Base-by-base conservation (phyloP, 2,113 vertebrate species). In the Urocynchramus pylzowi region DNA sequence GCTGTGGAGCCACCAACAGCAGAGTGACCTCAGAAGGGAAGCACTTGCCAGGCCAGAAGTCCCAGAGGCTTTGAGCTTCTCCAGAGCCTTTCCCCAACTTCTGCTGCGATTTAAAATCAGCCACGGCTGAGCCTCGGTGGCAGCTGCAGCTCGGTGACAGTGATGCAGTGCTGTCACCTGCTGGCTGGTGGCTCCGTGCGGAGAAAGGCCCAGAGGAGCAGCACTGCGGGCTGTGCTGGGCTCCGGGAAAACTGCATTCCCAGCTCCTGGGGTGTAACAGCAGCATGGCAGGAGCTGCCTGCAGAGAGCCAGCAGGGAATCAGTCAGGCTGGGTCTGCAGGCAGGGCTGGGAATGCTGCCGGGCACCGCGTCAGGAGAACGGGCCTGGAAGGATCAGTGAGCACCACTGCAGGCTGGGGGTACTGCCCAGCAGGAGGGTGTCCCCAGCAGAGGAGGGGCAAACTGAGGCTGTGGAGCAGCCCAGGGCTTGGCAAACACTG, bases 151-250 rank as follows among this genome's bases (percentile, higher is more conserved):
- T 69, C 68, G 6, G 57, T 11, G 75, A 71, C 2, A 1, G 45
- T 3, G 90, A 94, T 85, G 65, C 64, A 52, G 91, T 97, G 96
- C 98, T 95, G 97, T 96, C 98, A 88, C 94, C 98, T 98, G 96
- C 92, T 57, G 13, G n/a, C 41, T 31, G 77, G 21, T 15, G 31
- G 81, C 54, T 86, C 92, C 26, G 8, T 30, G 86, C 73, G 14
- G 89, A 54, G 54, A 56, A 57, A 44, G 56, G 75, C 90, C 71
- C 90, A 11, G 69, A 88, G 89, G 18, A 94, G 78, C 82, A 71
- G 89, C 90, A 77, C 95, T 91, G 93, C 79, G 2, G 84, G 63
- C 68, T 37, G 41, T 11, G 85, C 65, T 17, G 30, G 71, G 47
- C 83, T 57, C 37, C 42, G 41, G 73, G 47, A 64, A 68, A 67